Evolutionary conservation across 2,797 vertebrate species (phyloP), one percentile per base, ranked within the genome.

Genomic region (Siniperca obscura): DNA sequence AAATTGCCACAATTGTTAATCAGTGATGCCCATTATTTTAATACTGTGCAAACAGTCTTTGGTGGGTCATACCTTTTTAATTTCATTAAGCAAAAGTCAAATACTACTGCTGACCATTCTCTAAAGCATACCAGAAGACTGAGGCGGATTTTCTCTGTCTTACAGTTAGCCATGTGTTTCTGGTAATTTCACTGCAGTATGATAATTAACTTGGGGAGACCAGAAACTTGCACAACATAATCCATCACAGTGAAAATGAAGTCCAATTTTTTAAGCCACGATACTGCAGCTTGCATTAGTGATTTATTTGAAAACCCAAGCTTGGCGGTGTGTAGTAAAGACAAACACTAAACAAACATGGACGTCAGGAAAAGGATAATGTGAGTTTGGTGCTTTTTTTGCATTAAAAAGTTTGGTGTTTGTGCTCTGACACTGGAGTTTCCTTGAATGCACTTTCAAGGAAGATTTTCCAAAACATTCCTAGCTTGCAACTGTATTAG

Each of bases 211-310:
- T 70, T 75, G 38, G 36, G 34, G 67, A 56, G 19, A 73, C 40
- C 17, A 78, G 60, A 81, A 69, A 66, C 56, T 22, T 69, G 34
- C 55, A 62, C 38, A 71, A 66, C 46, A 40, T 61, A 71, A 89
- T 82, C 76, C 70, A 68, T 82, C 57, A 77, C 7, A 36, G n/a
- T 55, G 30, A 59, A 72, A 44, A 50, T n/a, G 1, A 40, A 62
- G 36, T 73, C 59, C 19, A 57, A 13, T 25, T 70, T 66, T 19
- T 22, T 10, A 53, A 62, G 7, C 56, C 48, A 52, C 62, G 25
- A 50, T 30, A 4, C 55, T 59, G 14, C 62, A 76, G 48, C 59
- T 81, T 40, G 34, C 16, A 46, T 27, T 53, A 19, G 62, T 27
- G 57, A 75, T 69, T 52, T 17, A 48, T 75, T 66, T 66, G 21